Conservation (phyloP, 2,888 invertebrate genomes). For the Sericinus montela region DNA sequence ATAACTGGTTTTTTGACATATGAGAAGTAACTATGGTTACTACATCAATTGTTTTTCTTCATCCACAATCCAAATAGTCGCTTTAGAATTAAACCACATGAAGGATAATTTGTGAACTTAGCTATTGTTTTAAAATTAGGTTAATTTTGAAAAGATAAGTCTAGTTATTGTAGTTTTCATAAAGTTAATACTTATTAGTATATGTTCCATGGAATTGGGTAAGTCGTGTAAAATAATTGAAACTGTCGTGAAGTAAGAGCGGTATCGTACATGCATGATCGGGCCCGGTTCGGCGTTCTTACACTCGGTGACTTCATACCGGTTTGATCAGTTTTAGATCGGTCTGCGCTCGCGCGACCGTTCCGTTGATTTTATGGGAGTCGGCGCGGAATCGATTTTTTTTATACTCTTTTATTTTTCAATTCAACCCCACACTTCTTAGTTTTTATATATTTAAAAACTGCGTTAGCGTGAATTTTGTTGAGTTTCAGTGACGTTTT, state of each 20-base stretch:
- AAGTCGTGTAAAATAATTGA: conserved; percentile 21
- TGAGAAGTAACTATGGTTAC: background rate
- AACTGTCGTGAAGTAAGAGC: conserved; percentile 34
- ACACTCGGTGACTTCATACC: conserved; percentile 55
- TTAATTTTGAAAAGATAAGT: background rate
- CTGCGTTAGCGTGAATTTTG: conserved; percentile 9
- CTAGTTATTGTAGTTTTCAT: background rate
- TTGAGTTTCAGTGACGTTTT: conserved; percentile 6
- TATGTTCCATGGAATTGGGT: conserved; percentile 5
- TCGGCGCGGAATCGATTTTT: conserved; percentile 45
- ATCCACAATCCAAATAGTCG: background rate
- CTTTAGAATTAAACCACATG: background rate
- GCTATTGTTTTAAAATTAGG: no score
- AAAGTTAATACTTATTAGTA: background rate
- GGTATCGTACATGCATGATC: conserved; percentile 36
- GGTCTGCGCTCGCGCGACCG: conserved; percentile 58
- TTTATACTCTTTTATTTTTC: conserved; percentile 24
- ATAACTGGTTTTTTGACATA: background rate
- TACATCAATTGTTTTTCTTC: background rate
- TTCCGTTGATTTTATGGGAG: conserved; percentile 35
- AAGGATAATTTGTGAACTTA: no score
- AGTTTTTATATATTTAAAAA: conserved; percentile 12
- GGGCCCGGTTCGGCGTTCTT: conserved; percentile 43
- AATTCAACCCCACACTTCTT: conserved; percentile 24
- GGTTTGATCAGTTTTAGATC: conserved; percentile 71